Evolutionary conservation across 2,888 invertebrate genomes (phyloP).

Genomic region (Drosophila atripex): DNA sequence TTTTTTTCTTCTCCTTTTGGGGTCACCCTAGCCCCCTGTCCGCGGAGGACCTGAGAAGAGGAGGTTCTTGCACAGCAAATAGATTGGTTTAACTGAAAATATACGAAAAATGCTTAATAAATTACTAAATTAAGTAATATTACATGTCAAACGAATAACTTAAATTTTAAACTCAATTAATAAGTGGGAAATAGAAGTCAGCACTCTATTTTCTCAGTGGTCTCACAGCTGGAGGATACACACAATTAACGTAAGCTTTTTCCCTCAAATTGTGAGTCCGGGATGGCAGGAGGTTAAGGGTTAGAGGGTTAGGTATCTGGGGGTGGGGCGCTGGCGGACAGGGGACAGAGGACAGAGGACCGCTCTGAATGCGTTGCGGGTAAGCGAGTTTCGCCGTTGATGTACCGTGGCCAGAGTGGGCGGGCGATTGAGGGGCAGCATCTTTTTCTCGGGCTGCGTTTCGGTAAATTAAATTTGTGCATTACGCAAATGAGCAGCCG

Average conservation of each 20-base stretch:
- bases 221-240: conserved; percentile 71
- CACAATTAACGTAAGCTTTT: conserved; percentile 73
- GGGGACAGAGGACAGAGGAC: conserved; percentile 43
- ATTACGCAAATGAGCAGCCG: conserved; percentile 79
- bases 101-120: too few relatives aligned
- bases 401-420: conserved; percentile 32
- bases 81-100: too few relatives aligned
- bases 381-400: conserved; percentile 58
- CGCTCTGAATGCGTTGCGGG: conserved; percentile 68
- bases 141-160: too few relatives aligned
- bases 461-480: conserved; percentile 79
- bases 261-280: conserved; percentile 42
- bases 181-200: neutral
- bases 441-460: conserved; percentile 55
- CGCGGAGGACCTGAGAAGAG: too few relatives aligned
- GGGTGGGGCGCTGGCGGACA: neutral
- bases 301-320: conserved; percentile 16
- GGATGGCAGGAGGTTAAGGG: neutral
- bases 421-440: conserved; percentile 12
- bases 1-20: too few relatives aligned
- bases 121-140: too few relatives aligned
- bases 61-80: too few relatives aligned
- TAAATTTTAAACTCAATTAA: too few relatives aligned
- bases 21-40: too few relatives aligned
- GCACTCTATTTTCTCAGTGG: conserved; percentile 28